phyloP scores from a whole-genome alignment of 2,888 invertebrate species.

The Hesperia comma region DNA sequence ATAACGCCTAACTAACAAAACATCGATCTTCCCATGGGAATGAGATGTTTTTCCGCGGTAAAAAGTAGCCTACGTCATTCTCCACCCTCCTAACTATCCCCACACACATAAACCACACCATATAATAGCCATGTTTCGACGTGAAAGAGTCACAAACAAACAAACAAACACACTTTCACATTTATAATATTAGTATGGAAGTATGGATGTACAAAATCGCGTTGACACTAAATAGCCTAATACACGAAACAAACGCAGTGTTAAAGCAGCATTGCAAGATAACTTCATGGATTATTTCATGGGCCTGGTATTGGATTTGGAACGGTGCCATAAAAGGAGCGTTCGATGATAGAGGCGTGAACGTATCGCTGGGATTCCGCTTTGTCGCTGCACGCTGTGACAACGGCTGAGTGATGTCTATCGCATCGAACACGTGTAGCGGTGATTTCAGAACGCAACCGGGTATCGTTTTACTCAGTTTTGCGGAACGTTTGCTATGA shows the following conservation, averaged over 20 bases:
- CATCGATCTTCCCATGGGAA: too few species aligned
- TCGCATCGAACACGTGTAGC: conserved; percentile 8
- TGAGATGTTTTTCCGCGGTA: too few species aligned
- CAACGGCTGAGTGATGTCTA: conserved; percentile 18
- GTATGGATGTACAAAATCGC: too few species aligned
- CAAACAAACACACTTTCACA: too few species aligned
- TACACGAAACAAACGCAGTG: background rate
- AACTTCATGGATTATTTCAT: background rate
- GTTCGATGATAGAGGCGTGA: conserved; percentile 11
- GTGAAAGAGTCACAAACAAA: too few species aligned
- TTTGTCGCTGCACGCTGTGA: conserved; percentile 11
- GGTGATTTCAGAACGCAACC: conserved; percentile 10
- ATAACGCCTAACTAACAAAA: too few species aligned
- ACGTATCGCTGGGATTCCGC: conserved; percentile 9
- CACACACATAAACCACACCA: too few species aligned
- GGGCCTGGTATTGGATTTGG: conserved; percentile 5
- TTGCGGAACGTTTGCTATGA: background rate
- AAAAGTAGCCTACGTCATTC: too few species aligned
- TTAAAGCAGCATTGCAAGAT: background rate
- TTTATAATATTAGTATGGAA: too few species aligned
- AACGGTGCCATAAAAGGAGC: conserved; percentile 18
- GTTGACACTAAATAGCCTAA: background rate
- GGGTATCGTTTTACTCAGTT: background rate
- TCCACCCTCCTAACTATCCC: too few species aligned
- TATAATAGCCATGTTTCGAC: too few species aligned